Conservation (phyloP, 2,113 vertebrate species). For the Eupsittula cactorum region DNA sequence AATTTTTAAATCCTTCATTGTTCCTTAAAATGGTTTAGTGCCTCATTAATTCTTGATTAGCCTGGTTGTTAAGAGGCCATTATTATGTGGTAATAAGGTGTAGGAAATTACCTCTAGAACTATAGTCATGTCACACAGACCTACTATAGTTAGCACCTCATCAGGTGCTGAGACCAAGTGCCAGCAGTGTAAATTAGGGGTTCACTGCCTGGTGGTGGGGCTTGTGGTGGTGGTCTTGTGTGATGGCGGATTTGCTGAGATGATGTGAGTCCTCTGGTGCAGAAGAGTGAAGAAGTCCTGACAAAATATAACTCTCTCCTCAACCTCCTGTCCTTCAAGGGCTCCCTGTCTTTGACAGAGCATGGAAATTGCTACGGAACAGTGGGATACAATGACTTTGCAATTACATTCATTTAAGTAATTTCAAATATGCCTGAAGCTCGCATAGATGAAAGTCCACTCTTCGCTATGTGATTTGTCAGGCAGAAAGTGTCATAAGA, state of each 20-base stretch:
- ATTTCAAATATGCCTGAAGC: constrained; percentile 35
- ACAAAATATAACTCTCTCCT: neutral
- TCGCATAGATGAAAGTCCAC: neutral
- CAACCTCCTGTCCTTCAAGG: neutral
- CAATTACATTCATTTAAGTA: constrained; percentile 27
- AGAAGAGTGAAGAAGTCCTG: neutral
- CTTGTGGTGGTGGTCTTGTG: neutral
- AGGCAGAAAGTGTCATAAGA: neutral
- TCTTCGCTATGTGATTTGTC: neutral
- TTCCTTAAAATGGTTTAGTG: constrained; percentile 65
- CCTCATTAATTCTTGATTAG: constrained; percentile 69
- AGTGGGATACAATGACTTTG: constrained; percentile 34
- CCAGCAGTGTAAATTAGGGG: neutral
- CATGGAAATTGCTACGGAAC: neutral
- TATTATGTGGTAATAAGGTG: constrained; percentile 50
- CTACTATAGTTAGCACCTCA: constrained; percentile 29
- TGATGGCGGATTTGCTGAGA: neutral
- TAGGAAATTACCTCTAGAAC: constrained; percentile 60
- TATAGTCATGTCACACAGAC: neutral
- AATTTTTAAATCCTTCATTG: constrained; percentile 59
- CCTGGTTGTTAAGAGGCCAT: constrained; percentile 42
- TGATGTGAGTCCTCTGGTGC: neutral
- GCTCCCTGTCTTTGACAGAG: neutral
- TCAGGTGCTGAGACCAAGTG: neutral
- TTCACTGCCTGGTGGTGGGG: neutral